Conservation (phyloP, 2,797 vertebrate genomes). For the Anguilla obscura region DNA sequence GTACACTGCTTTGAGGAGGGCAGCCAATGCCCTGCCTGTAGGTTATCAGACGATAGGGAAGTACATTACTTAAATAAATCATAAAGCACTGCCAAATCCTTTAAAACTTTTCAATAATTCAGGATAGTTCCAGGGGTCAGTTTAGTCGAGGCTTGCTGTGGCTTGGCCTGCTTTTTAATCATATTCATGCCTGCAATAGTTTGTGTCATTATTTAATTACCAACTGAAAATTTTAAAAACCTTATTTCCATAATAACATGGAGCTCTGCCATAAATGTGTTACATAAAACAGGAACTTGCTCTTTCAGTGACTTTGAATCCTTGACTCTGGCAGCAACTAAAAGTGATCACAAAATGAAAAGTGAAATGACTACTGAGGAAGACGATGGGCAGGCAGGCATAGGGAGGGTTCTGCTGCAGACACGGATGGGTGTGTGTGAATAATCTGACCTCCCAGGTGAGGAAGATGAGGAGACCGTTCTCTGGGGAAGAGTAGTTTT, state of each 20-base stretch:
- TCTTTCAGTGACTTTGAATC: neutral
- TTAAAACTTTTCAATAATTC: neutral
- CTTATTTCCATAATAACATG: neutral
- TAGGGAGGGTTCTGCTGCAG: neutral
- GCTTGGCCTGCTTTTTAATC: neutral
- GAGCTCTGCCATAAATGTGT: neutral
- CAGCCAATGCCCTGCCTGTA: neutral
- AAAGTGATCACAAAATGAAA: neutral
- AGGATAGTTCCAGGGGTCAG: neutral
- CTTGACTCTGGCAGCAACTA: neutral
- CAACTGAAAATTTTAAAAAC: neutral
- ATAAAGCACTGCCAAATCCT: neutral
- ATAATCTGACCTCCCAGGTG: neutral
- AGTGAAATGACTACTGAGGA: neutral
- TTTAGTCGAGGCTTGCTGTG: neutral
- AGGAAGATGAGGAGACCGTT: neutral
- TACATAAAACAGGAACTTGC: neutral
- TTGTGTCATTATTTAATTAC: neutral
- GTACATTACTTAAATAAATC: neutral
- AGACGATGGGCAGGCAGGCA: neutral
- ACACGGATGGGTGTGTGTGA: neutral
- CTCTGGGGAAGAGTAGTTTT: slow-evolving; percentile 1
- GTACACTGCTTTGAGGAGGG: neutral
- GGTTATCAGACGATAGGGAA: neutral
- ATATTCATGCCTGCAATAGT: neutral